Percentiles rank a stretch among this genome's conserved stretches.
Conservation (phyloP, 2,113 vertebrate genomes). For the Pluvianellus socialis region DNA sequence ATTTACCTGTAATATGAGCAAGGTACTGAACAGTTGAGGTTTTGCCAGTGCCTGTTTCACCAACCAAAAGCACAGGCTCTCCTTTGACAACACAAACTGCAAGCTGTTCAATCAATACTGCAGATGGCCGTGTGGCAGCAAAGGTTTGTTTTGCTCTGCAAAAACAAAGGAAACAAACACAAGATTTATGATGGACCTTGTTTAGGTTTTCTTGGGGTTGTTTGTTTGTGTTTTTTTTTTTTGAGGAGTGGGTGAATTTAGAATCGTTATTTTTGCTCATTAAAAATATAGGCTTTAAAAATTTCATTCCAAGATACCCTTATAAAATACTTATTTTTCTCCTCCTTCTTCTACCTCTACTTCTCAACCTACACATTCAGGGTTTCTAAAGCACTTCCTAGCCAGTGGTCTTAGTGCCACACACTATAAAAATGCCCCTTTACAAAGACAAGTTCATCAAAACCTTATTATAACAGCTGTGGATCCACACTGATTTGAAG, state of each 20-base stretch:
- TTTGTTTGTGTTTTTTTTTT: neutral
- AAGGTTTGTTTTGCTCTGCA: constrained; percentile 85
- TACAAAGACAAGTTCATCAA: neutral
- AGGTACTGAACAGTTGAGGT: constrained; percentile 94
- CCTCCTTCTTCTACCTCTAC: too few relatives aligned
- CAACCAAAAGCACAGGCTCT: constrained; percentile 92
- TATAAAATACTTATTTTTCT: neutral
- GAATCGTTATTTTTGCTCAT: neutral
- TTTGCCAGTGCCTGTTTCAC: constrained; percentile 97
- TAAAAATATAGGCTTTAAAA: neutral
- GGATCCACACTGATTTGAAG: neutral
- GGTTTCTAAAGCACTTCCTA: neutral
- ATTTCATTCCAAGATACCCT: neutral
- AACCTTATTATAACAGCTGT: neutral
- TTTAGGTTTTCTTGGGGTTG: too few relatives aligned
- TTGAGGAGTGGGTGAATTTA: neutral
- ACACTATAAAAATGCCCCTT: neutral
- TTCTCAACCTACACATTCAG: neutral
- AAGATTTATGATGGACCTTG: neutral
- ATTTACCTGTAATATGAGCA: constrained; percentile 86
- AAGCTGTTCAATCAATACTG: constrained; percentile 91
- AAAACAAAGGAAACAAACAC: neutral
- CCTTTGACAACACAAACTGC: constrained; percentile 87
- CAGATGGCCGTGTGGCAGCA: constrained; percentile 89
- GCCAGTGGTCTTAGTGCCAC: neutral